Evolutionary conservation across 1,140 invertebrate species (phyloP), one percentile per base, ranked within the genome.

Genomic region (Drosophila subobscura): DNA sequence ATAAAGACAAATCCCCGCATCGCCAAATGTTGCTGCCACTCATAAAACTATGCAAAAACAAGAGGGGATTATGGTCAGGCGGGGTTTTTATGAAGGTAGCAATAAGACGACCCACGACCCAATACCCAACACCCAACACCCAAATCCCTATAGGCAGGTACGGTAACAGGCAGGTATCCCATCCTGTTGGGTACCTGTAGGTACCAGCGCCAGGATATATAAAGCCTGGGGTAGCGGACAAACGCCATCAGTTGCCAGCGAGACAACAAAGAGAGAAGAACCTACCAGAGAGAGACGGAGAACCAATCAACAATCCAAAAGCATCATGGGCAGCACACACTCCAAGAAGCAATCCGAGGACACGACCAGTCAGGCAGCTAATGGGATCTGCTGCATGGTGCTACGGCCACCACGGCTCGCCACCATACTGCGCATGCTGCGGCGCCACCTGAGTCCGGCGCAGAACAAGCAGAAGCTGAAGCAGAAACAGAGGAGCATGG

Each of bases 21-120:
- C 65, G 37, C 65, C 65, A 68, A 68, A 68, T 68, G 66, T 49
- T 56, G 63, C 44, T 56, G 63, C 44, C 44, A 12, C 3, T 49
- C 66, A 68, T 68, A 68, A 68, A 68, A 68, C 50, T 42, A 68
- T 68, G 66, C 66, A 68, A 67, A 37, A 68, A 68, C 64, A 68
- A 49, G 66, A 49, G 66, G 12, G 63, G 66, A 68, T 68, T 68
- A 68, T 68, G 66, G 66, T 68, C 64, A 47, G 51, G 59, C 44
- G 22, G 8, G 16, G n/a, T 5, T 67, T 68, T 68, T 68, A 68
- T 68, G 25, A 16, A 47, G 66, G 66, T 68, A 16, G 20, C 41
- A 68, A 68, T 68, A 68, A 68, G 66, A 20, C 16, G 16, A 20
- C 16, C 16, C 16, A 20, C 16, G 16, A 68, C 25, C 42, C 14